Percentiles rank a stretch among this genome's conserved stretches.
These are phyloP conservation scores for Lochmaea crataegi DNA, from an alignment of 2,888 invertebrate species.

Conservation along the genomic window DNA sequence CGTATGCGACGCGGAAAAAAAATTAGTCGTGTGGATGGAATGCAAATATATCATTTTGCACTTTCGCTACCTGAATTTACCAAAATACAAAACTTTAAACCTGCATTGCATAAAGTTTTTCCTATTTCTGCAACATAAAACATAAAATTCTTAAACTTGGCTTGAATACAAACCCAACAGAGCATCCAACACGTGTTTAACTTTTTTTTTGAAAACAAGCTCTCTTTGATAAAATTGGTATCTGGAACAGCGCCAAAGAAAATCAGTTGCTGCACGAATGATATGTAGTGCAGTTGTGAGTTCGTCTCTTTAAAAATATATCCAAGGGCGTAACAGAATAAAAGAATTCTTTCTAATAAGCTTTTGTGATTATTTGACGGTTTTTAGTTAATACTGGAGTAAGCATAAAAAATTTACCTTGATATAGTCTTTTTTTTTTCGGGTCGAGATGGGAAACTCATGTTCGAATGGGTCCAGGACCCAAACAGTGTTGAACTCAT, in stretches of 20 bases:
- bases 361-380: not conserved
- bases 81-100: not conserved
- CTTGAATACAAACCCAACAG: conserved; percentile 30
- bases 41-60: not conserved
- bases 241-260: conserved; percentile 30
- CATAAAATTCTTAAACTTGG: conserved; percentile 24
- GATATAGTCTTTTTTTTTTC: too few species aligned
- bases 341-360: not conserved
- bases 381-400: not conserved
- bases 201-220: conserved; percentile 30
- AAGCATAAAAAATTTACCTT: not conserved
- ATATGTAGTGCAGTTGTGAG: conserved; percentile 14
- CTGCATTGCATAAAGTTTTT: conserved; percentile 9
- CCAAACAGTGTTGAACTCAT: too few species aligned
- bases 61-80: not conserved
- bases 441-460: too few species aligned
- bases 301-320: not conserved
- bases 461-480: too few species aligned
- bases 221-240: conserved; percentile 35
- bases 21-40: too few species aligned
- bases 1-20: too few species aligned
- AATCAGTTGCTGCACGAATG: conserved; percentile 26
- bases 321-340: not conserved
- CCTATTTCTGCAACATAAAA: conserved; percentile 2
- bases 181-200: conserved; percentile 35